These are phyloP conservation scores for Drosophila teissieri DNA, from an alignment of 1,140 invertebrate genomes.

Conservation along the genomic window DNA sequence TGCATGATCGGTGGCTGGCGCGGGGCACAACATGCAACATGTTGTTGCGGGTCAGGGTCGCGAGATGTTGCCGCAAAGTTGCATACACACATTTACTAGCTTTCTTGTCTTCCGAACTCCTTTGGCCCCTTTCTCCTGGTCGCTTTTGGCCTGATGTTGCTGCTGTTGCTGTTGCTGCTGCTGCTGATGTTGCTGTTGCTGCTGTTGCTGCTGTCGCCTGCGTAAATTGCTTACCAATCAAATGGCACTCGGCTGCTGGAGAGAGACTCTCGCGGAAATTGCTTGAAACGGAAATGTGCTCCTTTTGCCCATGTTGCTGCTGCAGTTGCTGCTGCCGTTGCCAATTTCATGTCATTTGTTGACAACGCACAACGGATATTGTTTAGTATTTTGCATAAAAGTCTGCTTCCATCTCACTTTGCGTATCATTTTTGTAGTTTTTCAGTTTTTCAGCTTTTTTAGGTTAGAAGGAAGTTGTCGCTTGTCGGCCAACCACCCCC, in stretches of 20 bases:
- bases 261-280: conserved; percentile 77
- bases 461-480: conserved; percentile 71
- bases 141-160: conserved; percentile 1
- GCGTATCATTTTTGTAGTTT: conserved; percentile 10
- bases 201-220: conserved; percentile 49
- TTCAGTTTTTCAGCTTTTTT: conserved; percentile 43
- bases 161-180: conserved; percentile 23
- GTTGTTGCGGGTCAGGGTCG: conserved; percentile 74
- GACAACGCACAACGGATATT: conserved; percentile 77
- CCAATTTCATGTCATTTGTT: conserved; percentile 79
- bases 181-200: neutral
- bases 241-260: conserved; percentile 55
- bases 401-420: conserved; percentile 28
- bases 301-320: conserved; percentile 39
- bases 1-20: conserved; percentile 8
- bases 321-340: conserved; percentile 30
- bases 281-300: conserved; percentile 80
- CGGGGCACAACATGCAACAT: conserved; percentile 65
- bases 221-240: conserved; percentile 78
- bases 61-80: conserved; percentile 9
- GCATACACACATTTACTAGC: neutral
- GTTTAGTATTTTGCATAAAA: conserved; percentile 78
- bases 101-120: neutral
- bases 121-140: conserved; percentile 4
- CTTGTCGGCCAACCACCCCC: conserved; percentile 9